phyloP scores from a whole-genome alignment of 2,797 vertebrate genomes.

The Strix occidentalis region DNA sequence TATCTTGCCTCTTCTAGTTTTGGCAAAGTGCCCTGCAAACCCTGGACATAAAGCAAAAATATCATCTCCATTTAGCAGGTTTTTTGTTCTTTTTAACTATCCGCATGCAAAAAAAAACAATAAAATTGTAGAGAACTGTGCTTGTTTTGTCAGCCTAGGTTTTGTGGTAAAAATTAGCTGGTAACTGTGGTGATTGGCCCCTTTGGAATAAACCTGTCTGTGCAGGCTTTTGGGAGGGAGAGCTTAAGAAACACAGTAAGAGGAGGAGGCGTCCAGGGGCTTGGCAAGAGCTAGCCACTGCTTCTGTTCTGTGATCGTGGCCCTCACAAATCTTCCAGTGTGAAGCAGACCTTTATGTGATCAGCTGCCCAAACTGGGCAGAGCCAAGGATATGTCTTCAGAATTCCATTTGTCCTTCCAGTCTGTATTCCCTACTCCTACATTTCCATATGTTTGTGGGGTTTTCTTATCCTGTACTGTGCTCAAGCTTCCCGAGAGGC shows the following conservation, averaged over 20 bases:
- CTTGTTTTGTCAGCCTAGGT: background rate
- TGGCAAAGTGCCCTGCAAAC: background rate
- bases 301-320: background rate
- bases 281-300: background rate
- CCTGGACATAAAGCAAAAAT: background rate
- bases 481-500: accelerated
- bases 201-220: background rate
- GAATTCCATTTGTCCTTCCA: background rate
- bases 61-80: background rate
- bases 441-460: background rate
- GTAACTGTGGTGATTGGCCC: background rate
- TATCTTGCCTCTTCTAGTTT: background rate
- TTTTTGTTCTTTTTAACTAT: background rate
- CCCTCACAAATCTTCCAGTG: background rate
- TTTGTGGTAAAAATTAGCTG: background rate
- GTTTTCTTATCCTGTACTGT: background rate
- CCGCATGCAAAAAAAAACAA: background rate
- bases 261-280: background rate
- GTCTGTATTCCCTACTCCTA: background rate
- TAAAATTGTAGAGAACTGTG: background rate
- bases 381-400: background rate
- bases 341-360: background rate
- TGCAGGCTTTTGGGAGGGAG: background rate
- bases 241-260: background rate
- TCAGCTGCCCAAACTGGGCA: background rate